Evolutionary conservation across 2,888 invertebrate genomes (phyloP), one percentile per base, ranked within the genome.

Genomic region (Drosophila phalerata): DNA sequence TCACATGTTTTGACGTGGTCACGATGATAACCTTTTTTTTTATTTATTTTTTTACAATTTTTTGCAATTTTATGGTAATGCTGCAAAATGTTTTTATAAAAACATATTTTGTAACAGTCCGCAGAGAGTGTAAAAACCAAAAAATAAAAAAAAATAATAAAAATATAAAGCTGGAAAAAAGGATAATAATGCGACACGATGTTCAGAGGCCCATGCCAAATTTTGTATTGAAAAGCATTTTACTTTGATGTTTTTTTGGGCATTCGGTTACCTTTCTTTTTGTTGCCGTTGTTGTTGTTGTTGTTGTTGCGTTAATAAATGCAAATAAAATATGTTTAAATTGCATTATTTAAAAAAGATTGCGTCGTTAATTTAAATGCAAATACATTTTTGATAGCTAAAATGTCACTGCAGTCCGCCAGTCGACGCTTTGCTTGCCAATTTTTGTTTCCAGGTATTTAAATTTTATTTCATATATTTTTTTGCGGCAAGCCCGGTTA

Each of bases 291-390:
- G 32, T 13, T 2, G 42, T 56, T 67, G 57, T 9, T 30, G 45
- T 38, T 37, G 32, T 57, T 37, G 25, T 28, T 52, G 45, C 61
- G 71, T 85, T 85, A 88, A 88, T 85, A 85, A 85, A 85, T 89
- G 87, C 85, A 85, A 84, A 84, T 88, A 89, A 85, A 87, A 85
- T 88, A 85, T 85, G 87, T 87, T 85, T 85, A 85, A 85, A 85
- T 85, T 85, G 85, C 89, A 79, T 87, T 87, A 85, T 84, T 83
- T 56, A 64, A 87, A 86, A 88, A 84, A 88, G 79, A 71, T 63
- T 63, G 77, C 68, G 69, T 77, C 85, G 89, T 85, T 85, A 85
- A 85, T 85, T 87, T 85, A 85, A 86, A 85, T 85, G 85, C 85
- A 85, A 85, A 85, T 85, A 89, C 85, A 84, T 84, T 79, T 85